phyloP scores from a whole-genome alignment of 2,888 invertebrate genomes.

The Drosophila histrio region DNA sequence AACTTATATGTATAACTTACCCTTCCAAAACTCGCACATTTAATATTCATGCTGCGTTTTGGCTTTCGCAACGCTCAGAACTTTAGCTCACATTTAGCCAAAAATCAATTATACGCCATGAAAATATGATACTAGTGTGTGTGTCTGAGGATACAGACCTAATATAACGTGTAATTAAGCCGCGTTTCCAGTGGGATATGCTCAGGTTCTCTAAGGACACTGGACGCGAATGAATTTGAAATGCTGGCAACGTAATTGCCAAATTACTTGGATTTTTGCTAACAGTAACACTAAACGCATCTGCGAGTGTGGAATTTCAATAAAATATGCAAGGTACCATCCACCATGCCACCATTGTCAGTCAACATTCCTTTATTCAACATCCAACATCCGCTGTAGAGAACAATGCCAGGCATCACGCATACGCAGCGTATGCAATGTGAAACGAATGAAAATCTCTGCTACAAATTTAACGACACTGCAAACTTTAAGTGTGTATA shows the following conservation, averaged over 20 bases:
- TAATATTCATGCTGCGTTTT: slow-evolving; percentile 73
- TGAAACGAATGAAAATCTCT: background rate
- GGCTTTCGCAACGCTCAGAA: slow-evolving; percentile 41
- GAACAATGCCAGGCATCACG: slow-evolving; percentile 41
- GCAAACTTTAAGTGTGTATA: slow-evolving; percentile 7
- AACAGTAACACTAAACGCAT: slow-evolving; percentile 70
- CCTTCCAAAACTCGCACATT: slow-evolving; percentile 32
- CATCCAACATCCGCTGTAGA: too few species aligned
- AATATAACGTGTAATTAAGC: slow-evolving; percentile 76
- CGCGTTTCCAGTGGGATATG: slow-evolving; percentile 33
- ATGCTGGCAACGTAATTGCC: slow-evolving; percentile 73
- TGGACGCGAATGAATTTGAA: slow-evolving; percentile 52
- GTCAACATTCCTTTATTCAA: slow-evolving; percentile 26
- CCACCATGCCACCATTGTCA: slow-evolving; percentile 19
- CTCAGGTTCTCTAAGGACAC: slow-evolving; percentile 40
- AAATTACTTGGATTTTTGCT: slow-evolving; percentile 70
- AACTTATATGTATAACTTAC: slow-evolving; percentile 13
- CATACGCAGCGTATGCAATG: slow-evolving; percentile 43
- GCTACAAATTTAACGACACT: slow-evolving; percentile 26
- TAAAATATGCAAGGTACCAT: slow-evolving; percentile 76
- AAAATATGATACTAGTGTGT: slow-evolving; percentile 64
- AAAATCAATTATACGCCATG: slow-evolving; percentile 74
- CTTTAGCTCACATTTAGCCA: slow-evolving; percentile 51
- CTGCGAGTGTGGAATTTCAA: slow-evolving; percentile 74
- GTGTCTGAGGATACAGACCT: slow-evolving; percentile 28